phyloP scores from a whole-genome alignment of 1,140 invertebrate species.

The Drosophila sucinea region DNA sequence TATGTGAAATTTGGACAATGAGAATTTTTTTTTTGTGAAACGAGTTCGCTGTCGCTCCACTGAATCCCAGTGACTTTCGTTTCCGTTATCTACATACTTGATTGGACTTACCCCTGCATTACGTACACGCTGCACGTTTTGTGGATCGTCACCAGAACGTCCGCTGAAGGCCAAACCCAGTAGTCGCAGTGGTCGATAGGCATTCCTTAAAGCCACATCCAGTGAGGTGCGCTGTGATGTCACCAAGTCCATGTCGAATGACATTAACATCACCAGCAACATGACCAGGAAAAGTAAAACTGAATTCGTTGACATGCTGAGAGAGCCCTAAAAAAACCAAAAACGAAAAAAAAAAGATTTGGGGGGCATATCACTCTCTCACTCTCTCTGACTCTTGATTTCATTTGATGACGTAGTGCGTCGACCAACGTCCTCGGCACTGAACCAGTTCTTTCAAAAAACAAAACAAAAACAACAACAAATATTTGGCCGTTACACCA shows the following conservation, averaged over 20 bases:
- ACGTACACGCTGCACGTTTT: constrained; percentile 64
- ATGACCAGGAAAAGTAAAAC: constrained; percentile 22
- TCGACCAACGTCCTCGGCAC: constrained; percentile 58
- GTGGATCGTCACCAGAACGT: constrained; percentile 61
- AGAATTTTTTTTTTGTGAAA: background rate
- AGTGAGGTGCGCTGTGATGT: constrained; percentile 73
- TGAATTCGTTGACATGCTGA: constrained; percentile 33
- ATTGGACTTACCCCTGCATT: constrained; percentile 65
- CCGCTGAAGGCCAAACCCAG: constrained; percentile 64
- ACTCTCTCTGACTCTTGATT: constrained; percentile 48
- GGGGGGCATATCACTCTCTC: constrained; percentile 4
- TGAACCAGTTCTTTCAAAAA: constrained; percentile 67
- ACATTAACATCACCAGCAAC: constrained; percentile 39
- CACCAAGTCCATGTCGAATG: constrained; percentile 34
- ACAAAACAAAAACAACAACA: constrained; percentile 53
- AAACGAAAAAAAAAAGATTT: constrained; percentile 17
- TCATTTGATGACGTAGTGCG: constrained; percentile 37
- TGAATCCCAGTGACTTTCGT: background rate
- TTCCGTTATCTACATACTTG: constrained; percentile 8
- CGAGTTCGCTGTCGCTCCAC: background rate
- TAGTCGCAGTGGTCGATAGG: constrained; percentile 65
- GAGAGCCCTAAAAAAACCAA: constrained; percentile 22
- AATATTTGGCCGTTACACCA: constrained; percentile 7
- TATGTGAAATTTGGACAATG: background rate
- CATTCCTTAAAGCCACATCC: constrained; percentile 57